Evolutionary conservation across 2,113 vertebrate genomes (phyloP), one percentile per base, ranked within the genome.

Genomic region (Machaerirhynchus nigripectus): DNA sequence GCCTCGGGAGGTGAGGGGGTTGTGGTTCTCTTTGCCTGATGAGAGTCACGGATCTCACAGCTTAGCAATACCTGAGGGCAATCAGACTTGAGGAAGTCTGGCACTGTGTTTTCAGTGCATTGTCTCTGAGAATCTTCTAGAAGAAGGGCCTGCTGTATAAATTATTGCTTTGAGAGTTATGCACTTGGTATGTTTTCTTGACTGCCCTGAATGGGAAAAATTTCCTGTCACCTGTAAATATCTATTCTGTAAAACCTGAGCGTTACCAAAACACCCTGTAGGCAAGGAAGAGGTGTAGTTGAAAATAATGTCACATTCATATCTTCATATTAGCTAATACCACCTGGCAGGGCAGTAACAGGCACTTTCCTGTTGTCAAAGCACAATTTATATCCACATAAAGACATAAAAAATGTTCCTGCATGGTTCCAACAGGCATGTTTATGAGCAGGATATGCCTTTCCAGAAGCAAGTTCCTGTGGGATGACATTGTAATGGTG

Each of bases 401-500:
- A 81, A 89, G 35, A 27, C 12, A 26, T 13, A 8, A 8, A 68
- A 56, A 52, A 28, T 0, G 0, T 47, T 73, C 8, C 35, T 44
- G 35, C 44, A 55, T 0, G 0, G 50, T 57, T 33, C 30, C 61
- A 53, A 0, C 9, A 9, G 64, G 47, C 24, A 26, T 26, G 35
- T 50, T 49, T 30, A 24, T 59, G 42, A 65, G 49, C n/a, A 80
- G 59, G 53, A 28, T 49, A 3, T 37, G 28, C 40, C 44, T 60
- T 86, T 74, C 55, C 55, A 90, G 71, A 33, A 79, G 26, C n/a
- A 27, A 7, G 33, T 46, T 88, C 21, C 42, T 94, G 17, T 42
- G 42, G 71, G 64, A 40, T 86, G 68, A 17, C 33, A 8, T 1
- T 52, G n/a, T 16, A 40, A 24, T 47, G 55, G 30, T 75, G 26